phyloP scores from a whole-genome alignment of 2,888 invertebrate species.

The Rhingia rostrata region DNA sequence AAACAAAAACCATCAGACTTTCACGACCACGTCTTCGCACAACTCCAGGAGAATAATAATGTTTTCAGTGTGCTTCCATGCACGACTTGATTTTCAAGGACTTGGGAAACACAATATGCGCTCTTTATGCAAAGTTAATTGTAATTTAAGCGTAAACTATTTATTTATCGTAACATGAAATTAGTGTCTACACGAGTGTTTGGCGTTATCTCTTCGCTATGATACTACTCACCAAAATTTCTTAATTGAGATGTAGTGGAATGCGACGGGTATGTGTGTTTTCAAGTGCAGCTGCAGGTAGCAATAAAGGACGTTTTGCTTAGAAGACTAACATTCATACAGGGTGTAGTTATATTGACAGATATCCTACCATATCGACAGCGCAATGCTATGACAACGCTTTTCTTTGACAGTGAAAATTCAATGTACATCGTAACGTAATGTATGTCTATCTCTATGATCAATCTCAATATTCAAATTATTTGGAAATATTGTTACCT shows the following conservation, averaged over 20 bases:
- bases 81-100: conserved; percentile 52
- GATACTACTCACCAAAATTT: background rate
- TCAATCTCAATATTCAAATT: no score
- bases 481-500: no score
- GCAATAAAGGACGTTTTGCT: background rate
- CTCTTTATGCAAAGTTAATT: conserved; percentile 70
- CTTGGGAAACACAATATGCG: background rate
- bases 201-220: background rate
- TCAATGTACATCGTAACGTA: background rate
- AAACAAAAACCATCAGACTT: conserved; percentile 28
- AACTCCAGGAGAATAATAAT: conserved; percentile 24
- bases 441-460: background rate
- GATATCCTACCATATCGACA: background rate
- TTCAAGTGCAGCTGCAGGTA: conserved; percentile 1
- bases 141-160: conserved; percentile 71
- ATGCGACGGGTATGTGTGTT: background rate
- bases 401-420: background rate
- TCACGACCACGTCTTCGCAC: conserved; percentile 37
- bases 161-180: conserved; percentile 64
- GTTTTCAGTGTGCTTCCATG: conserved; percentile 25
- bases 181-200: conserved; percentile 30
- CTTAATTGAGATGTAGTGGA: background rate
- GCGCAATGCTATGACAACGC: background rate
- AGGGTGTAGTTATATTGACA: background rate
- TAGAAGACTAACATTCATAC: background rate